Percentiles rank a stretch among this genome's conserved stretches.
phyloP scores from a whole-genome alignment of 2,888 invertebrate species.

The Lacanobia wlatinum region DNA sequence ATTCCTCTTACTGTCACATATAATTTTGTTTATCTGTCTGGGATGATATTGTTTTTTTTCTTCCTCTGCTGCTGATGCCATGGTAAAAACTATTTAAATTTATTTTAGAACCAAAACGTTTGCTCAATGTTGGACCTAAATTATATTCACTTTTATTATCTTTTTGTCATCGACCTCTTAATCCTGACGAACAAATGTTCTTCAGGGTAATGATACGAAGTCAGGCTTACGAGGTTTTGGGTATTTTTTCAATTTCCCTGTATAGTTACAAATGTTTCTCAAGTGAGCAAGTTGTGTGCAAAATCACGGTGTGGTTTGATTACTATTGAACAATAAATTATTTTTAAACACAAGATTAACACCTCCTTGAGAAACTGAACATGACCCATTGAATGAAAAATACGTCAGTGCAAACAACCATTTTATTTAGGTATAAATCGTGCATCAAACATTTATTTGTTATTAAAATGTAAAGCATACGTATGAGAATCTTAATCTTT shows the following conservation, averaged over 20 bases:
- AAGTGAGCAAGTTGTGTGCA: too few species aligned
- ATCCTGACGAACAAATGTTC: too few species aligned
- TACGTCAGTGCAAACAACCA: constrained; percentile 45
- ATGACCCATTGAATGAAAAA: constrained; percentile 32
- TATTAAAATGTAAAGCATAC: not conserved
- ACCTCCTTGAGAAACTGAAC: not conserved
- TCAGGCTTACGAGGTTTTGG: too few species aligned
- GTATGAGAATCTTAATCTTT: not conserved
- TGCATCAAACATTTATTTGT: not conserved
- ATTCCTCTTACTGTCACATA: constrained; percentile 12
- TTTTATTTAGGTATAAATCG: not conserved
- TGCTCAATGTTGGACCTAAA: not conserved
- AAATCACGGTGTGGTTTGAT: not conserved
- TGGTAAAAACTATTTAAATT: not conserved
- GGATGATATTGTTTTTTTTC: constrained; percentile 1
- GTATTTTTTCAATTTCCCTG: too few species aligned
- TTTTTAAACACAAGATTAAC: not conserved
- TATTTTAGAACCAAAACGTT: not conserved
- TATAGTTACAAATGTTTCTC: too few species aligned
- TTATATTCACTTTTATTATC: constrained; percentile 12
- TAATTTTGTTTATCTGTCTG: not conserved
- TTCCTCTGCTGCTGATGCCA: constrained; percentile 7
- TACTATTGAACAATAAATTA: not conserved
- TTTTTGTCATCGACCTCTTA: constrained; percentile 2
- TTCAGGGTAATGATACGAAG: too few species aligned